These are phyloP conservation scores for Cylindroiulus punctatus DNA, from an alignment of 2,888 invertebrate species.

Conservation along the genomic window DNA sequence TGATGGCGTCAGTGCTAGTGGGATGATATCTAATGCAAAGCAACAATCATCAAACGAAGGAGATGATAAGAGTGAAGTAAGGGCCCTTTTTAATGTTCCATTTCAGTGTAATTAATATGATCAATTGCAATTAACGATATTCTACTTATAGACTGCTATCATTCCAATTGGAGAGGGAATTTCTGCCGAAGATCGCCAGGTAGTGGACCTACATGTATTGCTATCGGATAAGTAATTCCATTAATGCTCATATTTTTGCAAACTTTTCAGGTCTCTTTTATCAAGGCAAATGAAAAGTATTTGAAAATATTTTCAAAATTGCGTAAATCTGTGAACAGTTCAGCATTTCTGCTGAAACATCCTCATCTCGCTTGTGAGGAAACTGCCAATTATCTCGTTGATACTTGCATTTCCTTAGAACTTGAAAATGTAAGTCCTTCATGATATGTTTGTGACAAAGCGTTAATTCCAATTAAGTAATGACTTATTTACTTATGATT, in stretches of 20 bases:
- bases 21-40: conserved; percentile 65
- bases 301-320: conserved; percentile 94
- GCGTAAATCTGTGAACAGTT: conserved; percentile 89
- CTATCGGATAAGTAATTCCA: not conserved
- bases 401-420: conserved; percentile 98
- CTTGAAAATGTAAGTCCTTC: conserved; percentile 82
- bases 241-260: not conserved
- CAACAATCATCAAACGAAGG: conserved; percentile 87
- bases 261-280: conserved; percentile 72
- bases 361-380: conserved; percentile 91
- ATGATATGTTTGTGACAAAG: not conserved
- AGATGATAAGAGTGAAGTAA: conserved; percentile 74
- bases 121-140: not conserved
- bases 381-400: conserved; percentile 96
- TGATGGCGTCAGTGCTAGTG: not conserved
- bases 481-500: not conserved
- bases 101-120: not conserved
- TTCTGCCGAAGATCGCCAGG: not conserved
- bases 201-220: not conserved
- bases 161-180: conserved; percentile 71
- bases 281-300: conserved; percentile 87
- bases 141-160: not conserved
- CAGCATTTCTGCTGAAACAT: conserved; percentile 80
- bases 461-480: not conserved
- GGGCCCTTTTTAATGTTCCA: not conserved